Percentiles rank a stretch among this genome's conserved stretches.
Conservation (phyloP, 2,797 vertebrate species). For the Rhynchotus rufescens region DNA sequence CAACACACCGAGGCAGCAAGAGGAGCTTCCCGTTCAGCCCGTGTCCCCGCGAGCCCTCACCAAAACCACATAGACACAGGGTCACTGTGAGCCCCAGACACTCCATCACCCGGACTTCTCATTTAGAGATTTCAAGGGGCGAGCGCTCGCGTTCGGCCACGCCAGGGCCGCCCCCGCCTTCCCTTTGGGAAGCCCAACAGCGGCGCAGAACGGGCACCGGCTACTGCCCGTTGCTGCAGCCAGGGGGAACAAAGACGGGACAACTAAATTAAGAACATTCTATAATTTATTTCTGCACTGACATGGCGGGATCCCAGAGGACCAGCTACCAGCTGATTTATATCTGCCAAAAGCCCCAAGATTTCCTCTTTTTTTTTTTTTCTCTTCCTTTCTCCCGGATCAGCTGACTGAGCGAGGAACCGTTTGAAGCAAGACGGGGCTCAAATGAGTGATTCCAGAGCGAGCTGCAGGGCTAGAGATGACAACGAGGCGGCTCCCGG, state of each 20-base stretch:
- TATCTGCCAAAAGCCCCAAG: background rate
- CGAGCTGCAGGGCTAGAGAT: background rate
- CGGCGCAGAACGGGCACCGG: slow-evolving; percentile 20
- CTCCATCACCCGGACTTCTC: background rate
- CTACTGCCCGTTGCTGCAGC: slow-evolving; percentile 53
- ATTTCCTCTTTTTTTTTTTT: background rate
- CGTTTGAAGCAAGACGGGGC: background rate
- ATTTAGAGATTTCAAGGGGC: background rate
- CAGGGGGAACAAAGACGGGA: slow-evolving; percentile 34
- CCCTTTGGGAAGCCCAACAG: background rate
- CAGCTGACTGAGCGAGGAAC: background rate
- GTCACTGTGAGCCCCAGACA: background rate
- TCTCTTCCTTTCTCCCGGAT: background rate
- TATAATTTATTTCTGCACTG: slow-evolving; percentile 55
- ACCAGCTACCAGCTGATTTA: slow-evolving; percentile 34
- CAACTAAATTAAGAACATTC: slow-evolving; percentile 61
- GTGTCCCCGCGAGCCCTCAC: background rate
- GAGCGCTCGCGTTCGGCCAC: background rate
- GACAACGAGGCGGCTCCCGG: slow-evolving; percentile 16
- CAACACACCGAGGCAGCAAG: background rate
- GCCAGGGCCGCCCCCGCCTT: background rate
- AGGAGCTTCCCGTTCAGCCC: background rate
- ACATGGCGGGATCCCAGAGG: slow-evolving; percentile 51
- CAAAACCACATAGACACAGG: background rate
- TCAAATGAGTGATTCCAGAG: background rate